phyloP scores from a whole-genome alignment of 2,113 vertebrate species.

The Haemorhous mexicanus region DNA sequence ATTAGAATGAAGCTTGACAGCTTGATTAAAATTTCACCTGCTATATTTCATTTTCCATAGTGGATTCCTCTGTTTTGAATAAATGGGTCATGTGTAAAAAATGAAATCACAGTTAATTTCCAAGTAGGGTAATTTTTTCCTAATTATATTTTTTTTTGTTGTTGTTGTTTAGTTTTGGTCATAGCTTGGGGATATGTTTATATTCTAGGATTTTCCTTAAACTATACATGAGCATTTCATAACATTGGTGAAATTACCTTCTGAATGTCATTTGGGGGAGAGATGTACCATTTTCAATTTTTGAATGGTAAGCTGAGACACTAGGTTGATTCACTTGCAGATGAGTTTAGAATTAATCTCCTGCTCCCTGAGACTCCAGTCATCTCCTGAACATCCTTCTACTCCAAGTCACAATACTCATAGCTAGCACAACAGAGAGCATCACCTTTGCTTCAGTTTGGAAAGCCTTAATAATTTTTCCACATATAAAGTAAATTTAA shows the following conservation, averaged over 20 bases:
- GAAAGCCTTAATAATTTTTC: not conserved
- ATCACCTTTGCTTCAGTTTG: not conserved
- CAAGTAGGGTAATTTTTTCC: not conserved
- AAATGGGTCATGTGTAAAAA: not conserved
- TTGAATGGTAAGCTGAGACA: not conserved
- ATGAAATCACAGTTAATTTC: not conserved
- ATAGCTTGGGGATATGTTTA: not conserved
- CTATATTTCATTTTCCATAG: constrained; percentile 8
- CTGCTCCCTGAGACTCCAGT: not conserved
- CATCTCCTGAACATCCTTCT: not conserved
- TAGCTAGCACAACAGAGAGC: not conserved
- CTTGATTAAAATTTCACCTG: constrained; percentile 56
- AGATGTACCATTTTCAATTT: not conserved
- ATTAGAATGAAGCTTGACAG: constrained; percentile 51
- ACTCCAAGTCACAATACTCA: not conserved
- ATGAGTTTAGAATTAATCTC: not conserved
- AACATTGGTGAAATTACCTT: not conserved
- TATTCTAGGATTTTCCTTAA: not conserved
- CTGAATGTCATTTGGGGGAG: not conserved
- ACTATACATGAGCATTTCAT: not conserved
- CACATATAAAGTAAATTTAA: not conserved
- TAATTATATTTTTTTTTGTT: not conserved
- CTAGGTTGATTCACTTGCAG: not conserved
- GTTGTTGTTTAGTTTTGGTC: not conserved
- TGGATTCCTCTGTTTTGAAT: constrained; percentile 3